Base-by-base conservation (phyloP, 2,113 vertebrate genomes). In the Eupsittula cactorum region DNA sequence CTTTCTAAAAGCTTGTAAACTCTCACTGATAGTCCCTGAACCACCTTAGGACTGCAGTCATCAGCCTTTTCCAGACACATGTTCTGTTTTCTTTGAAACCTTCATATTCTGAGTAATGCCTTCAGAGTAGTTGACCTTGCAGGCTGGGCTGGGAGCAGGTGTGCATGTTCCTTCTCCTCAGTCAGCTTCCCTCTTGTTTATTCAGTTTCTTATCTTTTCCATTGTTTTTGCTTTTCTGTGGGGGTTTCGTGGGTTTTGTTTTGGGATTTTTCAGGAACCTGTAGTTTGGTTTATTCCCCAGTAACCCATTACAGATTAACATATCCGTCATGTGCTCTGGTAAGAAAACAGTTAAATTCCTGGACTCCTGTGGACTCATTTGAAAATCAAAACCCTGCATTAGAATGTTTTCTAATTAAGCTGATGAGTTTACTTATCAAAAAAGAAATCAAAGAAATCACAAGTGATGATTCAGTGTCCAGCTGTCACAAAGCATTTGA, bases 271-370 rank as follows among this genome's bases (percentile, higher is more conserved):
- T 68, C 17, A 44, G 39, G 25, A 83, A 41, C 57, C 46, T 65
- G 1, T 69, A 39, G 8, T 75, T 46, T 67, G 18, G 14, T 74
- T 96, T 95, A 75, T 93, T 83, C 42, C 60, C 55, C 31, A 52
- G 42, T 75, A 90, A 70, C n/a, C 11, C 55, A 60, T 67, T 78
- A 63, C 47, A 90, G 96, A 95, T 83, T 95, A 96, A 90, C 76
- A 31, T 35, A 74, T 39, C 55, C 28, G 52, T 29, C 42, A 21
- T 87, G 84, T 93, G 35, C 50, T 78, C 91, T 93, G 63, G 57
- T 89, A 86, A 88, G 83, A 93, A 89, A 96, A 95, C 77, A 91
- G 6, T 78, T 89, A 8, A 78, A 33, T 95, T 95, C 83, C 77
- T 93, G 57, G 57, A 55, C 42, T 95, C 91, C 81, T 1, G 1